phyloP scores from a whole-genome alignment of 2,797 vertebrate genomes.

The Thamnophis elegans region DNA sequence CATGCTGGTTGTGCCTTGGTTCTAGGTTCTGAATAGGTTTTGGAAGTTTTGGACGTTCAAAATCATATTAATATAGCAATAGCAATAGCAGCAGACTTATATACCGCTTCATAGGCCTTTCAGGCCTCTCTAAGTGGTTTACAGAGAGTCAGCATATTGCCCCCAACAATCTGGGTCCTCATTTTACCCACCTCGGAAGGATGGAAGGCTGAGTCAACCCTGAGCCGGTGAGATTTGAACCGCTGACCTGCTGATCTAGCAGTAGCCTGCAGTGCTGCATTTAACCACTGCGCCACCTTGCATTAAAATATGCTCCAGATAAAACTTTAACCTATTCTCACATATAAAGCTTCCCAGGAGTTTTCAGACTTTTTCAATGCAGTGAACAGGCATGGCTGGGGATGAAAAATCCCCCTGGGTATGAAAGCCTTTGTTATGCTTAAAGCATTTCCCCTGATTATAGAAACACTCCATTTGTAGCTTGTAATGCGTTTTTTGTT shows the following conservation, averaged over 20 bases:
- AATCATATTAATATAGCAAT: no score
- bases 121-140: no score
- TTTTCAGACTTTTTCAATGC: not conserved
- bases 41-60: not conserved
- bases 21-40: not conserved
- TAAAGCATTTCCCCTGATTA: not conserved
- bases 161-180: no score
- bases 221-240: no score
- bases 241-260: no score
- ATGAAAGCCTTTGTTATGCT: not conserved
- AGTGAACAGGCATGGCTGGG: not conserved
- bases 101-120: no score
- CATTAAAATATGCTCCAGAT: not conserved
- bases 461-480: constrained; percentile 36
- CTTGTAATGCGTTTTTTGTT: constrained; percentile 7
- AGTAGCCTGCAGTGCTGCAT: no score
- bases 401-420: not conserved
- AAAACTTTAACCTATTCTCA: not conserved
- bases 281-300: no score
- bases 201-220: no score
- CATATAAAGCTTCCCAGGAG: not conserved
- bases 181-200: no score
- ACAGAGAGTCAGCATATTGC: no score
- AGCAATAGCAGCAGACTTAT: no score
- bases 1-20: not conserved